These are phyloP conservation scores for Operophtera brumata DNA, from an alignment of 2,888 invertebrate genomes.

Conservation along the genomic window DNA sequence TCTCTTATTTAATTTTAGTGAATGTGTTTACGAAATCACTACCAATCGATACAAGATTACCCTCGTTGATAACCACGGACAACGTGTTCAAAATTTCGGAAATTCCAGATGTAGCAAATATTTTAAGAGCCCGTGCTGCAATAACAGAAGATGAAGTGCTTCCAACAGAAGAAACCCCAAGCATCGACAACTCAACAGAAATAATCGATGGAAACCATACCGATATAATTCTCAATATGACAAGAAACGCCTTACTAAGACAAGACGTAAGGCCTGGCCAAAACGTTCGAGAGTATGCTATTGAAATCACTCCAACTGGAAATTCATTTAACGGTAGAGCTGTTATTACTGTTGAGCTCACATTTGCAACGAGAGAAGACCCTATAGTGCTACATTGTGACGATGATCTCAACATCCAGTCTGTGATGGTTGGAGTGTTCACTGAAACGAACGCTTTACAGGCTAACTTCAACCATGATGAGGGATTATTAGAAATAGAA, in stretches of 20 bases:
- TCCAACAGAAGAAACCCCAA: background rate
- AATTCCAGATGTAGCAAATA: slow-evolving; percentile 15
- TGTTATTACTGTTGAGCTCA: slow-evolving; percentile 43
- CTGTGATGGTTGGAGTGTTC: slow-evolving; percentile 47
- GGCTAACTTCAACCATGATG: slow-evolving; percentile 32
- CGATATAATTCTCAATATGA: slow-evolving; percentile 27
- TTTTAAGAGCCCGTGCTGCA: slow-evolving; percentile 9
- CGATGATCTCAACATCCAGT: slow-evolving; percentile 40
- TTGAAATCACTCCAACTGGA: slow-evolving; percentile 47
- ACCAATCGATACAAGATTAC: slow-evolving; percentile 39
- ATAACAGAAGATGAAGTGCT: slow-evolving; percentile 18
- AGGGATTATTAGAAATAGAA: slow-evolving; percentile 43
- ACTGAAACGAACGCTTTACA: slow-evolving; percentile 37
- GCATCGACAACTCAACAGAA: slow-evolving; percentile 11
- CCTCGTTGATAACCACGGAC: slow-evolving; percentile 26
- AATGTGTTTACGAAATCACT: slow-evolving; percentile 49
- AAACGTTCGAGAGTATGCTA: slow-evolving; percentile 39
- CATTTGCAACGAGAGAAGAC: slow-evolving; percentile 40
- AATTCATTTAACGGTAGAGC: slow-evolving; percentile 48
- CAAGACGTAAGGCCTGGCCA: slow-evolving; percentile 50
- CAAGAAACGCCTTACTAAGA: slow-evolving; percentile 29
- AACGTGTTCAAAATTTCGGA: slow-evolving; percentile 30
- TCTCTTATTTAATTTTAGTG: slow-evolving; percentile 41
- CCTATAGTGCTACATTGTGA: slow-evolving; percentile 40
- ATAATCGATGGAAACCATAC: slow-evolving; percentile 14